These are phyloP conservation scores for Cydia splendana DNA, from an alignment of 1,140 invertebrate genomes.

Conservation along the genomic window DNA sequence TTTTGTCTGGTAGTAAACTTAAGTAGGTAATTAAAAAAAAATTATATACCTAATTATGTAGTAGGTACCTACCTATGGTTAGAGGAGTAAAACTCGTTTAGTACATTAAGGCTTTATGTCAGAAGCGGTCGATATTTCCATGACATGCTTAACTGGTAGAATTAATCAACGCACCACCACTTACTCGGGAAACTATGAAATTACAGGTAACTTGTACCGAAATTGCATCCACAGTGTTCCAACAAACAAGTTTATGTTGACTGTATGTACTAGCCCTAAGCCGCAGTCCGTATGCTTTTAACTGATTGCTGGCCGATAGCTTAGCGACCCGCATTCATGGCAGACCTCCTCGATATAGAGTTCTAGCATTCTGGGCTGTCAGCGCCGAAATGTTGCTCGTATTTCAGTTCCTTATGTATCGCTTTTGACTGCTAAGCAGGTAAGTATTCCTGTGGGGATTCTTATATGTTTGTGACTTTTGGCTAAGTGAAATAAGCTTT, in stretches of 20 bases:
- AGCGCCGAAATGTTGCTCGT: neutral
- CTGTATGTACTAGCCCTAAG: slow-evolving; percentile 15
- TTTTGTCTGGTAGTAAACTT: too few species aligned
- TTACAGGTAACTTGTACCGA: neutral
- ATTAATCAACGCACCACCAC: too few species aligned
- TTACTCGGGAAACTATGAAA: neutral
- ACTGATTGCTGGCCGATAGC: slow-evolving; percentile 28
- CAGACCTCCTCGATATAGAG: neutral
- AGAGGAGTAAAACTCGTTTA: too few species aligned
- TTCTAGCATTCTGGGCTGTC: slow-evolving; percentile 10
- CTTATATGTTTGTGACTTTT: neutral
- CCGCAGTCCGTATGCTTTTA: slow-evolving; percentile 22
- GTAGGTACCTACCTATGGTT: too few species aligned
- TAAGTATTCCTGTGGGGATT: neutral
- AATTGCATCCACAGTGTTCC: neutral
- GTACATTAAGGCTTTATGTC: too few species aligned
- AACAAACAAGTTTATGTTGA: neutral
- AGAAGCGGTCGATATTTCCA: neutral
- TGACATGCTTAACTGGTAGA: too few species aligned
- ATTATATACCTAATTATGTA: too few species aligned
- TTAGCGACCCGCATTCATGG: slow-evolving; percentile 19
- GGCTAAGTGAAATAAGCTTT: neutral
- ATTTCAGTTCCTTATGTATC: neutral
- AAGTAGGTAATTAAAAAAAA: too few species aligned
- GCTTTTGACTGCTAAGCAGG: slow-evolving; percentile 11